Evolutionary conservation across 2,797 vertebrate species (phyloP), one percentile per base, ranked within the genome.

Genomic region (Sphenodon punctatus): DNA sequence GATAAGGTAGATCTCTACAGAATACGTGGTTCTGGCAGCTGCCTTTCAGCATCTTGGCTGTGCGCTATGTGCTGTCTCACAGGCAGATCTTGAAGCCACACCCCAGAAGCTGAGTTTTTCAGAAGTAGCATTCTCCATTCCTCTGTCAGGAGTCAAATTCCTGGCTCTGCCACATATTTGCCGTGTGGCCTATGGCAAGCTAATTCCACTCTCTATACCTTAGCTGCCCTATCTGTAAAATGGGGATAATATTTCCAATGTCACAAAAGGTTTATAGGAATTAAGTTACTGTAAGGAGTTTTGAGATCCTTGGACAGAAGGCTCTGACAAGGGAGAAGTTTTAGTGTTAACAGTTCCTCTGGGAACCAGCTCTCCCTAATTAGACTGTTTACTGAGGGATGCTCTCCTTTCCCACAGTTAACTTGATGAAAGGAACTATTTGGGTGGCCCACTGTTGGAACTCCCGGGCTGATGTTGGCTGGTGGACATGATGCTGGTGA

Each of bases 1-100:
- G 98, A 98, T 90, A 99, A 99, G 98, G 98, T 99, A 95, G 84
- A 45, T 17, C 39, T 17, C n/a, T 46, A 9, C 10, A 25, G 25
- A 32, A 55, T 25, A 23, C 38, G 38, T 41, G 20, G 12, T 36
- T 19, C 20, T 36, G n/a, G 41, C n/a, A n/a, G n/a, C 15, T 45
- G 27, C 22, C 38, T 25, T n/a, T 25, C 70, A 34, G 16, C 27
- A 51, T 15, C 27, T 36, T 27, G 76, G n/a, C 20, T 41, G 14
- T 68, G 22, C 15, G 5, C 27, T 16, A 8, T 27, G 3, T 17
- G 15, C 15, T 17, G 27, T 42, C 46, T 51, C 20, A 41, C 32
- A 32, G 25, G 15, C 8, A 3, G 27, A 27, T n/a, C 25, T 16
- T 51, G 15, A n/a, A 27, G n/a, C 51, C 25, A 15, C 25, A 4